Base-by-base conservation (phyloP, 1,140 invertebrate species). In the Euura lappo region DNA sequence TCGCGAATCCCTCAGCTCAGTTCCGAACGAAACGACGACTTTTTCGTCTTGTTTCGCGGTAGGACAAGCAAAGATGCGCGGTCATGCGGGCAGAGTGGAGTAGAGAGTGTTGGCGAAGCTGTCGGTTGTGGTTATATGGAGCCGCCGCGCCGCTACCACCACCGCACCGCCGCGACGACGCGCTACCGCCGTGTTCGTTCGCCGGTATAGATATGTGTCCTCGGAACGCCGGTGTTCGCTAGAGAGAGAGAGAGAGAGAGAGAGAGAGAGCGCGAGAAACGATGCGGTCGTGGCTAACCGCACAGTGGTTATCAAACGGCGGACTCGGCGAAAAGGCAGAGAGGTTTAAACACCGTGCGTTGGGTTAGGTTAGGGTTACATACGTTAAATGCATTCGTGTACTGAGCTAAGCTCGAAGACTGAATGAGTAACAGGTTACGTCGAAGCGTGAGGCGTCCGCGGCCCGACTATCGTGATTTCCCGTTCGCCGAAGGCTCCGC, bases 111-210 rank as follows among this genome's bases (percentile, higher is more conserved):
- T 86, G 83, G 84, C 83, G 84, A 86, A 85, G 81, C 83, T 86
- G 85, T 87, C 83, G 85, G 85, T 87, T 87, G 84, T 80, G 86
- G 86, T 87, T 85, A 78, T 81, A 80, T 78, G 77, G 79, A 82
- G 79, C 78, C 78, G 78, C 79, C 71, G 69, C 51, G 51, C 51
- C 51, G 51, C 51, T 6, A n/a, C 72, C 74, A 82, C 81, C 78
- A 80, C 82, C 82, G 80, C 84, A 82, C 84, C 84, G 81, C 85
- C 86, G 82, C 84, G 82, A 86, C 83, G 84, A 83, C 83, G 77
- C 76, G 10, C 8, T 60, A n/a, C 51, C 51, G 51, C 78, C 81
- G 77, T 82, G 79, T 83, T 80, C 79, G 74, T 79, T 83, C 75
- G 76, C 78, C 76, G 76, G 79, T 68, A 44, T 68, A 68, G 13